Evolutionary conservation across 2,888 invertebrate genomes (phyloP), one percentile per base, ranked within the genome.

Genomic region (Lepidocyrtinus sp.): DNA sequence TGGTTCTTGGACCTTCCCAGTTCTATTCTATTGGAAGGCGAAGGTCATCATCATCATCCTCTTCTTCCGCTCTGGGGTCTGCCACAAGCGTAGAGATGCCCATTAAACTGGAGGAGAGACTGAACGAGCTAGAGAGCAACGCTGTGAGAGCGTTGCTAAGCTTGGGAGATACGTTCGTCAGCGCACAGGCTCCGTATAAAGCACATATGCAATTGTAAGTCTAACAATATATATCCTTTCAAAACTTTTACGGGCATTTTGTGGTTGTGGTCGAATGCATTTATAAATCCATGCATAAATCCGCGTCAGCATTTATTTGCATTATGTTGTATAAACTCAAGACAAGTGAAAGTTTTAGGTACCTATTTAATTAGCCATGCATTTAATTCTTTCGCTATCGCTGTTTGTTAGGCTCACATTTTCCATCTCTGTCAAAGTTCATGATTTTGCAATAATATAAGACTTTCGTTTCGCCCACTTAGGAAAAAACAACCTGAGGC

Each of bases 41-140:
- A 65, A 55, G 55, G 55, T n/a, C 9, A 55, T 9, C 9, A n/a
- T 63, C 78, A 63, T 79, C 79, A n/a, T 21, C 73, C 12, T 68
- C 78, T 12, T 61, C 78, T 24, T 50, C 79, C 21, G 62, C 69
- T 1, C 50, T 62, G n/a, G 12, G 27, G 50, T 46, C 55, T 25
- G 64, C 36, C 3, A 17, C 64, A 24, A 69, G 55, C 55, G 45
- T 64, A 15, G 79, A 79, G 59, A 79, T 79, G 79, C 79, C 74
- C 17, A 74, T 74, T 69, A 79, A 79, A 26, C 22, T 61, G 46
- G 79, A 79, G 17, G 79, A 79, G 24, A 45, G 79, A 50, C 70
- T 79, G 46, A 79, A 79, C 36, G 79, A 79, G 79, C 70, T 79
- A 70, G 79, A 79, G 73, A 79, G 74, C 46, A 79, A 79, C 64